Base-by-base conservation (phyloP, 2,797 vertebrate species). In the Danio kyathit region DNA sequence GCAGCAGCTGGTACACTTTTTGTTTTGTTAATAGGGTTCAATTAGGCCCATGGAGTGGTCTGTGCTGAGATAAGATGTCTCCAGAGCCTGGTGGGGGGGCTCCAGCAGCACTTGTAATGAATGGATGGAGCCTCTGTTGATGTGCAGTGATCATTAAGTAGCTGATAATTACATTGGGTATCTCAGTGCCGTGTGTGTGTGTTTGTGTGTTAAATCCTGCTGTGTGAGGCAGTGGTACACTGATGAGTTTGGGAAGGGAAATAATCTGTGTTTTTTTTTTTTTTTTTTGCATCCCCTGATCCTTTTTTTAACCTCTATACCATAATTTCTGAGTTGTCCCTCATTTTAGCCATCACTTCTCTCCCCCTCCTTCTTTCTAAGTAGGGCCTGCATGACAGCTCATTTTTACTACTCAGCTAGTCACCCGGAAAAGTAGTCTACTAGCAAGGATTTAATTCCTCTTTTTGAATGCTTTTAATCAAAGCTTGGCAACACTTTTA, bases 81-180 rank as follows among this genome's bases (percentile, higher is more conserved):
- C 94, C 71, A 14, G 91, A 92, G 95, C 86, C 88, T 91, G 91
- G 49, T 51, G 70, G 91, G 92, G 87, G 65, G 92, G 93, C 93
- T 88, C 90, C 91, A 93, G 89, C 95, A 95, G 93, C 94, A 95
- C 94, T 88, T 93, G 91, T 96, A 96, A 97, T 96, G 93, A 96
- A 96, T 87, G 88, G 93, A 88, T 91, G 94, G 90, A 95, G 91
- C 51, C 89, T 88, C 90, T 94, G 94, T 93, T 93, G 94, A 91
- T 88, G 86, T 94, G 92, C 90, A 83, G 90, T 91, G 91, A 94
- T 96, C 95, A 96, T 96, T 96, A 97, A 94, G 94, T 93, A 93
- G 90, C 4, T 86, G 88, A 94, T 97, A 97, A 97, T 98, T 97
- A 97, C 90, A 91, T 95, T 92, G 95, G 95, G 94, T 94, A 94